Evolutionary conservation across 2,888 invertebrate species (phyloP), one percentile per base, ranked within the genome.

Genomic region (Caenorhabditis sp.): DNA sequence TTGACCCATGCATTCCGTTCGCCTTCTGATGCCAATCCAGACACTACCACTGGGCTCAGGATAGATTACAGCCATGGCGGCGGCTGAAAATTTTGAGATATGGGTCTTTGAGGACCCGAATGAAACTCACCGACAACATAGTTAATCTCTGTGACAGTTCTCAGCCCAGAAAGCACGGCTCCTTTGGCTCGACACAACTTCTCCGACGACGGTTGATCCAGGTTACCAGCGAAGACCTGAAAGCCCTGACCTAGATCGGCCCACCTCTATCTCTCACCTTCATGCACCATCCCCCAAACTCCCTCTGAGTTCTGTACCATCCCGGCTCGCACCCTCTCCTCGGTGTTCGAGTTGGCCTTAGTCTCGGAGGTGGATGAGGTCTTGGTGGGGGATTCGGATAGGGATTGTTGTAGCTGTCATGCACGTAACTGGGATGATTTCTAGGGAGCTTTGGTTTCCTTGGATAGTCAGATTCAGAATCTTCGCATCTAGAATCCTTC

Each of bases 11-110:
- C 75, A 75, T 28, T 56, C 41, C 0, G 31, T 26, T 7, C 28
- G n/a, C n/a, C 75, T 7, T 35, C n/a, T 19, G 0, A 28, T 16
- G 16, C 75, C 75, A 14, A 75, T 22, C 54, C 64, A 66, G 0
- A 73, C 47, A n/a, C 38, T 24, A 10, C 54, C 54, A 26, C 35
- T 54, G 35, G 38, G 19, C 10, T 19, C 14, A 0, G 51, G 51
- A 1, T 5, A 5, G 10, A 47, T 47, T 47, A 47, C 47, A 19
- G 47, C 3, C 47, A 47, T 47, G 2, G 19, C 47, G 47, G n/a
- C 47, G 47, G 19, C 47, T 47, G 19, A 19, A 2, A 47, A 2
- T 19, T 10, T 44, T 10, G n/a, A 14, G 44, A 16, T 10, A 0
- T 14, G 44, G 12, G 12, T 31, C n/a, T n/a, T n/a, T n/a, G n/a